A percentile compares a stretch with the other conserved stretches of the same genome.
phyloP scores from a whole-genome alignment of 2,888 invertebrate species.

The Parascotia fuliginaria region DNA sequence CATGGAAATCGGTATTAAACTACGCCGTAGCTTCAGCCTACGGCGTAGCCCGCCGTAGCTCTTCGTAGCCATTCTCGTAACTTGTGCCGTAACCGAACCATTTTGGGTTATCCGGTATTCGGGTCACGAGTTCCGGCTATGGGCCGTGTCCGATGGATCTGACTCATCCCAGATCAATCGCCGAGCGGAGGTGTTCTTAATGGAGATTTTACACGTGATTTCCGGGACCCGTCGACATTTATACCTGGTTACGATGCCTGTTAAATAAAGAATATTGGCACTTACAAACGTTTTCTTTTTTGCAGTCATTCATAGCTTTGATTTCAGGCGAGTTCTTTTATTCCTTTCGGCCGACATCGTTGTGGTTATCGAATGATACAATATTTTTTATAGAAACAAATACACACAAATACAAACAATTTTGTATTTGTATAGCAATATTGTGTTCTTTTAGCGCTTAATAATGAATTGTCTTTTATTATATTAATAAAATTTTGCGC shows the following conservation, averaged over 20 bases:
- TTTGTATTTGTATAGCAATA: too few species aligned
- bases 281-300: constrained; percentile 15
- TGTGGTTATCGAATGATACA: too few species aligned
- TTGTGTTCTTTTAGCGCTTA: too few species aligned
- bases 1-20: not conserved
- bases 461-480: too few species aligned
- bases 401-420: too few species aligned
- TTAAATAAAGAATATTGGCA: constrained; percentile 49
- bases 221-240: constrained; percentile 61
- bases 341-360: too few species aligned
- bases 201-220: constrained; percentile 84
- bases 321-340: too few species aligned
- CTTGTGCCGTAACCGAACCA: constrained; percentile 33
- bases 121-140: constrained; percentile 76
- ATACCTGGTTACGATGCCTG: constrained; percentile 62
- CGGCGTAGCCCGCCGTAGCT: constrained; percentile 2
- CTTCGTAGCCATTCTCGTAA: not conserved
- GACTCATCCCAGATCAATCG: constrained; percentile 81
- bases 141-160: constrained; percentile 76
- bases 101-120: constrained; percentile 66
- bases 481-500: too few species aligned
- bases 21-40: not conserved
- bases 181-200: constrained; percentile 70
- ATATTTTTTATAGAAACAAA: too few species aligned
- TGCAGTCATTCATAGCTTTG: not conserved